Percentiles rank a stretch among this genome's conserved stretches.
Evolutionary conservation across 2,797 vertebrate species (phyloP).

Genomic region (Syndactyla subalaris): DNA sequence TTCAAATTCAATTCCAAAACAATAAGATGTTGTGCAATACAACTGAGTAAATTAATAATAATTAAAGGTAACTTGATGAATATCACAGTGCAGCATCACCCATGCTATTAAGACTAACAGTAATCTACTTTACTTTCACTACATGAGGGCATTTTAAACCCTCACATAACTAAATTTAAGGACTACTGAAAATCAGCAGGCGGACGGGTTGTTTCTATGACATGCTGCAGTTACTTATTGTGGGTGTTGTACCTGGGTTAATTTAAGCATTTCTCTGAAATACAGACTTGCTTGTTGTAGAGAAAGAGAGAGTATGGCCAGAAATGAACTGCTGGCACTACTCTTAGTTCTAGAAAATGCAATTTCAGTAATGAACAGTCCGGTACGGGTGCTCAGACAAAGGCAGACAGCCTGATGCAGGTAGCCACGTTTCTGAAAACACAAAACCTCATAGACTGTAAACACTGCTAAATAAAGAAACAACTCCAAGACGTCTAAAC

Average conservation of each 20-base stretch:
- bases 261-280: background rate
- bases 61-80: background rate
- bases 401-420: background rate
- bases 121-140: background rate
- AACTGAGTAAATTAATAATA: background rate
- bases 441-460: background rate
- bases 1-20: background rate
- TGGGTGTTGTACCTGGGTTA: background rate
- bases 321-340: background rate
- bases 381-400: rapidly evolving
- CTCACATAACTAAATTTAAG: background rate
- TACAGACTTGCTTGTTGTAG: background rate
- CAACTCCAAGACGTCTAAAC: background rate
- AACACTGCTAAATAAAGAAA: background rate
- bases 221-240: background rate
- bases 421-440: background rate
- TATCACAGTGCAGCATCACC: background rate
- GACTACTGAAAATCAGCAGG: background rate
- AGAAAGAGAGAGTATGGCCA: background rate
- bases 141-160: background rate
- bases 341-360: background rate
- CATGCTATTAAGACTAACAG: background rate
- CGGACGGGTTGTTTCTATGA: background rate
- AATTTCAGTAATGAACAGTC: background rate
- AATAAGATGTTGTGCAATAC: background rate